Evolutionary conservation across 2,888 invertebrate genomes (phyloP).

Genomic region (Hyalella azteca): DNA sequence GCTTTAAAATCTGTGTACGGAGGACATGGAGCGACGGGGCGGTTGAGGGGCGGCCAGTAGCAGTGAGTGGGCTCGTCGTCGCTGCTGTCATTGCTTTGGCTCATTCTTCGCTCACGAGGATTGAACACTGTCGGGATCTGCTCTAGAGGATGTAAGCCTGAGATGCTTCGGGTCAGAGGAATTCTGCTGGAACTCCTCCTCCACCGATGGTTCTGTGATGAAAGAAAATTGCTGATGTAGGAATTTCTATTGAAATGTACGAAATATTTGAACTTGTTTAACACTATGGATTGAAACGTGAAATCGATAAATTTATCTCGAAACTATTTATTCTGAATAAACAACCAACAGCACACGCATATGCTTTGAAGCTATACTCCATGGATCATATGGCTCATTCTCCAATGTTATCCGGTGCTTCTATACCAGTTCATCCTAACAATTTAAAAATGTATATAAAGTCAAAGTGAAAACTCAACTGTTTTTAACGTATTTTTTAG

Average conservation of each 20-base stretch:
- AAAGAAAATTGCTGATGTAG: background rate
- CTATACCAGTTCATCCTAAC: too few species aligned
- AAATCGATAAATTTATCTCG: too few species aligned
- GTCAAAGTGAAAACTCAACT: too few species aligned
- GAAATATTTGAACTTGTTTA: too few species aligned
- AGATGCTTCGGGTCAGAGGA: conserved; percentile 32
- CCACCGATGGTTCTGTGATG: background rate
- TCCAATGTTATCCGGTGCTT: too few species aligned
- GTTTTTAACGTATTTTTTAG: too few species aligned
- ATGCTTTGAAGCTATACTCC: too few species aligned
- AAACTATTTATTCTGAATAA: too few species aligned
- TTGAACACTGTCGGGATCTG: conserved; percentile 33
- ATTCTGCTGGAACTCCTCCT: conserved; percentile 20
- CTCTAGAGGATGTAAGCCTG: background rate
- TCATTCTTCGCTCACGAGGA: conserved; percentile 29
- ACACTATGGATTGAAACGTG: too few species aligned
- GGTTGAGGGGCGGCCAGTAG: conserved; percentile 29
- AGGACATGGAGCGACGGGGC: background rate
- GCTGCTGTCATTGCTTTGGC: conserved; percentile 15
- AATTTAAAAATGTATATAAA: too few species aligned
- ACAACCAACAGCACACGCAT: too few species aligned
- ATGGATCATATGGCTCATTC: too few species aligned
- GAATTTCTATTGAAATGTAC: background rate
- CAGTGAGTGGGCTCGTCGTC: conserved; percentile 31
- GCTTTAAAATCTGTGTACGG: conserved; percentile 18